Evolutionary conservation across 35 echinoderm and acorn worm genomes (phyloP), one percentile per base, ranked within the genome.

Genomic region (Heliocidaris tuberculata): DNA sequence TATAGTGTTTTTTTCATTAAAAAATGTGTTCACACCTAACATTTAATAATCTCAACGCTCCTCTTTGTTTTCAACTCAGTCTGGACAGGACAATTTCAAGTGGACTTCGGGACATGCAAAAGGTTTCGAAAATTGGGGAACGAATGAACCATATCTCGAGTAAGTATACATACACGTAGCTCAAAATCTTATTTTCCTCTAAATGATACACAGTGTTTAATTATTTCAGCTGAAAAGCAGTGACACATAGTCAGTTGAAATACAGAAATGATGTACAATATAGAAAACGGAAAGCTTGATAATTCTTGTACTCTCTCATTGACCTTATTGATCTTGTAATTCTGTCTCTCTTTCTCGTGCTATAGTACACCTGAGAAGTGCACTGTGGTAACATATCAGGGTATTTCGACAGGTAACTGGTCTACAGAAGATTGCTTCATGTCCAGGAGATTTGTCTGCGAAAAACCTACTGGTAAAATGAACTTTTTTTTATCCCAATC

Each of bases 401-500:
- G 49, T 48, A 59, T 15, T 9, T 5, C 11, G 13, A 7, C 91
- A 8, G 91, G 91, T 50, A 49, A 49, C 11, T 93, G 91, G 91
- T 48, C 48, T 16, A 93, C 91, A 10, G 5, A 9, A 49, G 24
- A 93, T 24, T 93, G 91, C 29, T n/a, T 21, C 11, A 5, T 19
- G 11, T 6, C 17, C n/a, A 32, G 47, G 91, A 93, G 50, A 59
- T 93, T 93, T 31, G 30, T 93, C 15, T 93, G 91, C 50, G 91
- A 93, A 42, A 93, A 93, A 48, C 91, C 91, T 13, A 30, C 31
- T 19, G 91, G 91, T 93, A 93, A 32, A 31, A 32, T 30, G 7
- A 8, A 17, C 85, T 30, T 2, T 42, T 24, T 31, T 86, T 3
- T 7, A 52, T 52, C 12, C 7, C 52, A 9, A 15, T 9, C 52